Base-by-base conservation (phyloP, 2,888 invertebrate genomes). In the Aphrophora alni region DNA sequence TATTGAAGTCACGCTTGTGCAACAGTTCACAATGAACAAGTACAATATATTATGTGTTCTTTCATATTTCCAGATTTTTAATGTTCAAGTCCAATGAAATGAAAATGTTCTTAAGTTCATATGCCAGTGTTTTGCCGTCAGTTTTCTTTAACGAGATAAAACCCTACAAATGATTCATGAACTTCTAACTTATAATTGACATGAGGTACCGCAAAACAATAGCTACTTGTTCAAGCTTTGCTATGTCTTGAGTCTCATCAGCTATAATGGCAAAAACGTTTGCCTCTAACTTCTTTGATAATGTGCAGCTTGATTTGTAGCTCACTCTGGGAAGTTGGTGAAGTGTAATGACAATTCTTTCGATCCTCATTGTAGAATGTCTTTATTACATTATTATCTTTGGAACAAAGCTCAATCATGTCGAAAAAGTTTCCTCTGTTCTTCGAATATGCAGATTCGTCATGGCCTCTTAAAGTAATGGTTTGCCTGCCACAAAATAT, bases 401-500 rank as follows among this genome's bases (percentile, higher is more conserved):
- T 73, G 10, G 68, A 59, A 10, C 77, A 59, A 26, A 78, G 78
- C 24, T 24, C 78, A n/a, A n/a, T n/a, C n/a, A n/a, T n/a, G n/a
- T n/a, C n/a, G 8, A 78, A 69, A 78, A 81, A 81, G 59, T 79
- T 81, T 68, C 80, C 77, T n/a, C 33, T 80, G 21, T 82, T 80
- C 21, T 76, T 80, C 3, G 75, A 75, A 44, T 80, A 38, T 24
- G 8, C 69, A n/a, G 24, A 44, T 51, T 81, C 81, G 33, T 80
- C 73, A 73, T 80, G 77, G 24, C 84, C 84, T 38, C 84, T 81
- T 38, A 85, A 80, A n/a, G 85, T 82, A 70, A 85, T 80, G 68
- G 82, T 82, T 81, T 85, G 85, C 75, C 78, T 83, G 27, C 83
- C 85, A 70, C 84, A 76, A 77, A 82, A 80, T 77, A 77, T 82